Base-by-base conservation (phyloP, 1,140 invertebrate genomes). In the Drosophila virilis region DNA sequence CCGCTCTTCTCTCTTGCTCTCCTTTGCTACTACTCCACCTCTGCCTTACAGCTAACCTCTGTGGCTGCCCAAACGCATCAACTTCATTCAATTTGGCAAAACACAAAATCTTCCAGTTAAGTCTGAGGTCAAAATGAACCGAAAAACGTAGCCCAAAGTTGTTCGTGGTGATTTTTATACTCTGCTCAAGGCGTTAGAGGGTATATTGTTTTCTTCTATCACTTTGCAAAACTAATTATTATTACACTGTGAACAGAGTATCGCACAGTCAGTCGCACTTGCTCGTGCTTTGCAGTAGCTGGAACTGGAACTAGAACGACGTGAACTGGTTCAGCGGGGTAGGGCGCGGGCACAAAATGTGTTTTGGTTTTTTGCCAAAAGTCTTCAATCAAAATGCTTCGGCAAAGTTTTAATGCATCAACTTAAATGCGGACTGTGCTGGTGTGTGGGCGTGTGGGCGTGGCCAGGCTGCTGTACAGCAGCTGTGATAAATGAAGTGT, bases 311-410 rank as follows among this genome's bases (percentile, higher is more conserved):
- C 17, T 40, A 40, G 40, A 43, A 9, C 28, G 4, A 13, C 9
- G 8, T 17, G 28, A 35, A 10, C 13, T 28, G 35, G 55, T 33
- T 5, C n/a, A 6, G n/a, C 9, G 32, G 0, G n/a, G 42, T 5
- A 8, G 12, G 22, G 7, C 32, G 17, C 37, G 13, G 54, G 54
- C 52, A 38, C 37, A 46, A 58, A 32, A 32, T 35, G 37, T 38
- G 38, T 40, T 45, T 38, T 48, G 42, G n/a, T 55, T 79, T 73
- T 85, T 77, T 60, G 69, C 42, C 17, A 50, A 42, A 70, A 80
- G 83, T 83, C 83, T 83, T 88, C 84, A 88, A 88, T 88, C 83
- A 88, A 88, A 86, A 88, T 89, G 84, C 84, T 84, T 88, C 84
- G 79, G 77, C 66, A 89, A 88, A 88, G 66, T 89, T 88, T 88